Conservation (phyloP, 1,140 invertebrate genomes). For the Dreissena rostriformis region DNA sequence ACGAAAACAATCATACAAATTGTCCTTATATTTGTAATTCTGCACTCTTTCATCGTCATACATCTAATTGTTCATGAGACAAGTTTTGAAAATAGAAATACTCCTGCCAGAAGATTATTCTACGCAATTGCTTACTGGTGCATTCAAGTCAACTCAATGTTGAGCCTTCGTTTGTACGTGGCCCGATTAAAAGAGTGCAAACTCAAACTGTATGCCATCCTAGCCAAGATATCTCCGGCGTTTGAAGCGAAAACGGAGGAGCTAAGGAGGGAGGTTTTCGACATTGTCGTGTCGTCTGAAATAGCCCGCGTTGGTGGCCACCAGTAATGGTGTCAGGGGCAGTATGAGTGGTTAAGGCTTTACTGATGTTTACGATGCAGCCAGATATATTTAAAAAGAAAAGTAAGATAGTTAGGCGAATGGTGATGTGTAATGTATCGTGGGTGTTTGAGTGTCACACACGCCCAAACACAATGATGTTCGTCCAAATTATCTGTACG, state of each 20-base stretch:
- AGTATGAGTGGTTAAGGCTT: too few relatives aligned
- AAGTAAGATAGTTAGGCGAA: too few relatives aligned
- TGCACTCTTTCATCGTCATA: neutral
- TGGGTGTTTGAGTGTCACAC: too few relatives aligned
- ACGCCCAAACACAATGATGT: too few relatives aligned
- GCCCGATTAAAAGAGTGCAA: constrained; percentile 12
- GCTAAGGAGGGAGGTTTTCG: neutral
- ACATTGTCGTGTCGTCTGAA: constrained; percentile 12
- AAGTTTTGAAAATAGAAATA: neutral
- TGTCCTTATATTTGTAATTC: constrained; percentile 1
- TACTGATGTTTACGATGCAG: too few relatives aligned
- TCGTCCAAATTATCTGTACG: too few relatives aligned
- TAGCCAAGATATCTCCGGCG: neutral
- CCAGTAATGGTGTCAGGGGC: too few relatives aligned
- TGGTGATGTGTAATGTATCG: too few relatives aligned
- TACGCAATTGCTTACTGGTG: constrained; percentile 4
- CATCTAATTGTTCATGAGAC: constrained; percentile 10
- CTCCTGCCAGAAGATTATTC: neutral
- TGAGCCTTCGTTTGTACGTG: constrained; percentile 3
- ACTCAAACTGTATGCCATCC: neutral
- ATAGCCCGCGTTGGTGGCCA: too few relatives aligned
- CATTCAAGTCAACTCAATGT: constrained; percentile 23
- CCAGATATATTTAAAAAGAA: too few relatives aligned
- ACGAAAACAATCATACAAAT: constrained; percentile 22
- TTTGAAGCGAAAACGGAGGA: neutral